Conservation (phyloP, 2,888 invertebrate genomes). For the Chloroclystis v-ata region DNA sequence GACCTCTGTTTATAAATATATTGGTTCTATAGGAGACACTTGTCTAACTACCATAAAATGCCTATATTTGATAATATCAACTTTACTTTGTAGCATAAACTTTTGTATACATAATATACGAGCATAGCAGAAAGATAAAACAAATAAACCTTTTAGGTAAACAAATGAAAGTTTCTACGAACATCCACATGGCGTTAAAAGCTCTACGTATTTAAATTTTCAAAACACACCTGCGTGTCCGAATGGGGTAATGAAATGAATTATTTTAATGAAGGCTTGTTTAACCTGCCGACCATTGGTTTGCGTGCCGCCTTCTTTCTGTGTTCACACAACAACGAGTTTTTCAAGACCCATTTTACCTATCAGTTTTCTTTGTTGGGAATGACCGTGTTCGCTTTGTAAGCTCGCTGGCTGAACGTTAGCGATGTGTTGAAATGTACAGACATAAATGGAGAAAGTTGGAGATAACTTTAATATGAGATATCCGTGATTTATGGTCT, state of each 20-base stretch:
- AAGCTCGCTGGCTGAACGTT: no score
- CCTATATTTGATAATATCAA: no score
- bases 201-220: conserved; percentile 48
- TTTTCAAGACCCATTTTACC: conserved; percentile 6
- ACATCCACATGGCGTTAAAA: not conserved
- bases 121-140: not conserved
- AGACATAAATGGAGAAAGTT: no score
- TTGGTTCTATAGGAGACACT: no score
- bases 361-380: conserved; percentile 3
- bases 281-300: conserved; percentile 22
- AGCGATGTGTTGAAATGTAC: no score
- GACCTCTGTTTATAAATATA: no score
- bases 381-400: not conserved
- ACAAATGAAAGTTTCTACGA: conserved; percentile 3
- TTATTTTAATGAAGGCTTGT: conserved; percentile 63
- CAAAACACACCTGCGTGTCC: conserved; percentile 59
- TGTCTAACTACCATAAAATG: no score
- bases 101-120: no score
- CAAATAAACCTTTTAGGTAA: not conserved
- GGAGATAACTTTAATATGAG: no score
- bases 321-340: conserved; percentile 11
- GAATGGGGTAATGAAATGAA: conserved; percentile 61
- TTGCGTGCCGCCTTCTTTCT: conserved; percentile 25
- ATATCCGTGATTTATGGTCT: no score
- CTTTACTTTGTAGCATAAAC: no score